Evolutionary conservation across 1,140 invertebrate species (phyloP), one percentile per base, ranked within the genome.

Genomic region (Drosophila funebris): DNA sequence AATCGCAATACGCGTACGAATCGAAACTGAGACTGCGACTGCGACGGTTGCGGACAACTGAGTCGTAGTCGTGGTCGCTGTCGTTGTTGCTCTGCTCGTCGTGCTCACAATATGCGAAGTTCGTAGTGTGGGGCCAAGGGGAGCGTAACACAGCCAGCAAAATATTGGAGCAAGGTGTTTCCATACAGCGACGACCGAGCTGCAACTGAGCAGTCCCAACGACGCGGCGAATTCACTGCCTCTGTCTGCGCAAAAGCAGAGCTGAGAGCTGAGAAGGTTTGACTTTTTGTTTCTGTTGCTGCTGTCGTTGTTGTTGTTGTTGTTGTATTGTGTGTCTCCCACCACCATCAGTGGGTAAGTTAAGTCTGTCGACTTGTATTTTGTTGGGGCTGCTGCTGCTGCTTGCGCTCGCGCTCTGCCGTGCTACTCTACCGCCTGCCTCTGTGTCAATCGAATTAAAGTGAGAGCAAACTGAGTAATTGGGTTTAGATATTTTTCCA

Each of bases 141-240:
- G 29, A 48, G 58, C 24, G 20, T 18, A 16, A 43, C 29, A 58
- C 43, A 36, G 66, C 29, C 24, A 57, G 58, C 27, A 76, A 76
- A 88, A 88, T 88, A 83, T 88, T 88, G 78, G 83, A 88, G 83
- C 83, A 87, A 87, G 83, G 83, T 87, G 83, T 87, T 88, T 87
- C 83, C 83, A 88, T 82, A 85, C 70, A 87, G 64, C 67, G 57
- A 43, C 53, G 53, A 60, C 61, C 41, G 58, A 69, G 41, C 58
- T 63, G 60, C 58, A 67, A 82, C 73, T 66, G 50, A 60, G 16
- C 54, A 56, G 52, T 73, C 62, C 62, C 68, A 56, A 50, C 68
- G 72, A 68, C 43, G 52, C 71, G 66, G 62, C 64, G 73, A 85
- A 85, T 87, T 81, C 77, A 52, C 61, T 64, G 66, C 60, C 57